phyloP scores from a whole-genome alignment of 2,113 vertebrate genomes.

The Pollachius pollachius region DNA sequence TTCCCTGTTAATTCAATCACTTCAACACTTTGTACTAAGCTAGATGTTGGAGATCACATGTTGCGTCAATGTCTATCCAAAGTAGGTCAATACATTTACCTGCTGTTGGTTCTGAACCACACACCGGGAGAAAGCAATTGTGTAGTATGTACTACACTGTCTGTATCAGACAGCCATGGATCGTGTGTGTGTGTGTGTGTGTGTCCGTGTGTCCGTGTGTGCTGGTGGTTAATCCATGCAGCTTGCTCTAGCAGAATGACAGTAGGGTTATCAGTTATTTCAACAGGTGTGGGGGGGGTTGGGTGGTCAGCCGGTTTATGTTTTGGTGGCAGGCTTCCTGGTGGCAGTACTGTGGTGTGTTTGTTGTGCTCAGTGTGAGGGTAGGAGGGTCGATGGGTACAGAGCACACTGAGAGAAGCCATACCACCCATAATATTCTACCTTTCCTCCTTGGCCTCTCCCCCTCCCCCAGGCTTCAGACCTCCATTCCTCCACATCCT shows the following conservation, averaged over 20 bases:
- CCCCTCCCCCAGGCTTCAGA: constrained; percentile 4
- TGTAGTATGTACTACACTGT: no score
- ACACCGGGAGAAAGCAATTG: background rate
- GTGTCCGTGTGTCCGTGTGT: constrained; percentile 11
- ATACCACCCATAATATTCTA: background rate
- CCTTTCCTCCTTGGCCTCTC: background rate
- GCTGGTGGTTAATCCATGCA: background rate
- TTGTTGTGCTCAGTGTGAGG: background rate
- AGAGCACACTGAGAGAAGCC: no score
- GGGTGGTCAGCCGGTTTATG: background rate
- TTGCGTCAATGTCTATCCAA: background rate
- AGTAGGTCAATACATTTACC: background rate
- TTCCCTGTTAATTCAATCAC: no score
- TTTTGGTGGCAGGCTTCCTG: background rate
- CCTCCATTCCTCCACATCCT: background rate
- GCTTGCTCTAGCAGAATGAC: background rate
- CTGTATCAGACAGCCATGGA: constrained; percentile 12
- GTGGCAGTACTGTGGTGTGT: background rate
- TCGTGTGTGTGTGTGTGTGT: constrained; percentile 17
- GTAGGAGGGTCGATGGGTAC: no score
- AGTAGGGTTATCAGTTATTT: background rate
- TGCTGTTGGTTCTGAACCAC: background rate
- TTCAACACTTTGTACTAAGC: no score
- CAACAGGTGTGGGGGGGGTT: background rate
- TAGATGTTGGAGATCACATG: background rate